Evolutionary conservation across 2,797 vertebrate genomes (phyloP).

Genomic region (Anolis apletophallus): DNA sequence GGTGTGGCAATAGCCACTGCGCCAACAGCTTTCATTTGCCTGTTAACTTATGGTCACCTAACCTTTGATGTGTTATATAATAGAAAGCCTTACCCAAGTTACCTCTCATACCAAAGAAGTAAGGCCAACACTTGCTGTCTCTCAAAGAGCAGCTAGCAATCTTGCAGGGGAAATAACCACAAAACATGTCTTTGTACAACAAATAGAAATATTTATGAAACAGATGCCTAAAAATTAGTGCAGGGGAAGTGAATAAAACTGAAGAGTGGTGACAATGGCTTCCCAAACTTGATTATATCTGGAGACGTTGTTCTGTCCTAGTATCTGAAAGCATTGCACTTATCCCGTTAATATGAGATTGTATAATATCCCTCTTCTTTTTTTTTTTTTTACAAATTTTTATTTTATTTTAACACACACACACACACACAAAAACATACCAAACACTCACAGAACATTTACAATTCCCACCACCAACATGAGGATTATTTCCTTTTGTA

Average conservation of each 20-base stretch:
- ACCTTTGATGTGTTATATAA: slow-evolving; percentile 3
- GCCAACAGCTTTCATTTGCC: neutral
- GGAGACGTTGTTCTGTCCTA: neutral
- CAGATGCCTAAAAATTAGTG: neutral
- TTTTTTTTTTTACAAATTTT: no score
- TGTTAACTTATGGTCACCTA: neutral
- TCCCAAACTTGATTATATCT: neutral
- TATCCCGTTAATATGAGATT: neutral
- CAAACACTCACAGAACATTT: no score
- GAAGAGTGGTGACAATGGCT: neutral
- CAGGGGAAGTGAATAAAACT: neutral
- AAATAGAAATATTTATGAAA: slow-evolving; percentile 16
- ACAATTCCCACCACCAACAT: no score
- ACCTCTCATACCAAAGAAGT: neutral
- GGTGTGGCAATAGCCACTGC: slow-evolving; percentile 26
- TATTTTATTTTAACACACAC: no score
- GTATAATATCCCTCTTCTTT: no score
- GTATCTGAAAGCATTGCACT: neutral
- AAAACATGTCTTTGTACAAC: slow-evolving; percentile 42
- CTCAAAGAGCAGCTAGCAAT: slow-evolving; percentile 36
- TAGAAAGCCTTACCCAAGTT: slow-evolving; percentile 31
- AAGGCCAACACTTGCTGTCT: slow-evolving; percentile 27
- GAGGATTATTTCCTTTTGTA: no score
- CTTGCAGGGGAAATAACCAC: neutral
- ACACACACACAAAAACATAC: no score